These are phyloP conservation scores for Rosalia funebris DNA, from an alignment of 2,888 invertebrate species.

Conservation along the genomic window DNA sequence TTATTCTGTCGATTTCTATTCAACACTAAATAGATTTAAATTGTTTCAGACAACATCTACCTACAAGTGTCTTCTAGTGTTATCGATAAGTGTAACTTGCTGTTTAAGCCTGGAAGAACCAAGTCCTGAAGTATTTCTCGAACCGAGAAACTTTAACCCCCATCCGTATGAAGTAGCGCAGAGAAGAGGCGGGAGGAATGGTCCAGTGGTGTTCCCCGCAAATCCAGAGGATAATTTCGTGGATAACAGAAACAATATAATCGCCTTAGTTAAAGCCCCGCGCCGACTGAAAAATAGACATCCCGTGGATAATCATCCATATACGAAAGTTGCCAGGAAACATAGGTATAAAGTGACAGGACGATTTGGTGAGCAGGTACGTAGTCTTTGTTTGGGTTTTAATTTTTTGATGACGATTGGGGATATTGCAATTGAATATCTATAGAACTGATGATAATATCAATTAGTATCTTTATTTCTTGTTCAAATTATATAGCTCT, in stretches of 20 bases:
- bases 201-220: constrained; percentile 48
- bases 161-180: constrained; percentile 55
- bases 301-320: constrained; percentile 52
- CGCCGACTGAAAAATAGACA: constrained; percentile 29
- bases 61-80: neutral
- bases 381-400: neutral
- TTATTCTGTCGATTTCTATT: too few relatives aligned
- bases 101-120: constrained; percentile 46
- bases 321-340: constrained; percentile 53
- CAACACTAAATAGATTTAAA: too few relatives aligned
- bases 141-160: constrained; percentile 63
- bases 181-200: constrained; percentile 19
- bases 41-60: neutral
- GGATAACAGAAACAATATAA: constrained; percentile 34
- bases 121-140: constrained; percentile 59
- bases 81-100: neutral
- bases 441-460: neutral
- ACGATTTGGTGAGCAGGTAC: constrained; percentile 42
- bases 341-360: constrained; percentile 48
- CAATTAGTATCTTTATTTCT: neutral
- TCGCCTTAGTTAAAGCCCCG: constrained; percentile 26
- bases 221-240: constrained; percentile 33
- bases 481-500: neutral
- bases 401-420: too few relatives aligned
- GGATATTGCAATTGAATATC: neutral